These are phyloP conservation scores for Diaperis boleti DNA, from an alignment of 2,888 invertebrate genomes.

Conservation along the genomic window DNA sequence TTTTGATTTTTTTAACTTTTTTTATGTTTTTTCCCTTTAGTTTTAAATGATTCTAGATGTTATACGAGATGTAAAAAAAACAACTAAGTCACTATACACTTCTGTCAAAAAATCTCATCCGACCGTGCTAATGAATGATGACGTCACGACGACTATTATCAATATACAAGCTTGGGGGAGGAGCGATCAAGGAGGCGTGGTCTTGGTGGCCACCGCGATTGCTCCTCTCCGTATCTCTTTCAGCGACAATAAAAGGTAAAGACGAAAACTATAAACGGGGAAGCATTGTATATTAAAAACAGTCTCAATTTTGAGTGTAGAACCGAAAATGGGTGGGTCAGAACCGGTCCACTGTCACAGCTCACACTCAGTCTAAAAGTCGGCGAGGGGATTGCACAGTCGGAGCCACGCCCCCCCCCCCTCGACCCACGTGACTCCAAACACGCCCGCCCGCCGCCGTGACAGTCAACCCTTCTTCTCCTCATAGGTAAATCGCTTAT, in stretches of 20 bases:
- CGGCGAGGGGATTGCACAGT: slow-evolving; percentile 16
- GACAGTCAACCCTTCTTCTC: neutral
- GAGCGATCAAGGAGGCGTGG: neutral
- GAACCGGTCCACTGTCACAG: slow-evolving; percentile 13
- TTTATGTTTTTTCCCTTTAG: slow-evolving; percentile 2
- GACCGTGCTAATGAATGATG: slow-evolving; percentile 11
- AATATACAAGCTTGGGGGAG: slow-evolving; percentile 14
- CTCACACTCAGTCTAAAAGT: slow-evolving; percentile 21
- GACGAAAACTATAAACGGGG: slow-evolving; percentile 8
- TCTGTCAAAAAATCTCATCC: slow-evolving; percentile 16
- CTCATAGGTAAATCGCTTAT: slow-evolving; percentile 14
- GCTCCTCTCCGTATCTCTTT: neutral
- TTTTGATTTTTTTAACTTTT: neutral
- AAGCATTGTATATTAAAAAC: slow-evolving; percentile 31
- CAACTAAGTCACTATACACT: slow-evolving; percentile 16
- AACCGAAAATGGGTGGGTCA: slow-evolving; percentile 9
- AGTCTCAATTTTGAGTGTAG: slow-evolving; percentile 20
- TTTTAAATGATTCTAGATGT: slow-evolving; percentile 11
- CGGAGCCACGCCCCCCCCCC: neutral
- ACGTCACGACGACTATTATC: slow-evolving; percentile 23
- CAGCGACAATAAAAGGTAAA: neutral
- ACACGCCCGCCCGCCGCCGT: neutral
- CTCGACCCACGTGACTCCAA: neutral
- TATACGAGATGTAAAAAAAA: slow-evolving; percentile 5
- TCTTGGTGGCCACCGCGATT: neutral